phyloP scores from a whole-genome alignment of 2,113 vertebrate genomes.

The Aspiorhynchus laticeps region DNA sequence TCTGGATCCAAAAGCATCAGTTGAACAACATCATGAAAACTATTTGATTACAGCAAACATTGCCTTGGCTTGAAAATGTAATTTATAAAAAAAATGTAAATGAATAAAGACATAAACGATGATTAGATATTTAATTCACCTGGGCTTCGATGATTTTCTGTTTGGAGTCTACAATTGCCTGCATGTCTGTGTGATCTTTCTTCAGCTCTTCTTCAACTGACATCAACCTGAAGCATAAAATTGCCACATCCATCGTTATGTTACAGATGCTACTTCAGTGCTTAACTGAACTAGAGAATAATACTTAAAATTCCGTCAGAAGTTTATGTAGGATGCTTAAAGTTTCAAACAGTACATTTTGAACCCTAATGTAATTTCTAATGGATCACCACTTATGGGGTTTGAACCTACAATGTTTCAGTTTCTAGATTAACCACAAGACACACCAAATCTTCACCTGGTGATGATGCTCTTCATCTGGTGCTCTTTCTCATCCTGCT shows the following conservation, averaged over 20 bases:
- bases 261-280: background rate
- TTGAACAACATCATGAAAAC: background rate
- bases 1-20: background rate
- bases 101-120: background rate
- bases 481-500: constrained; percentile 97
- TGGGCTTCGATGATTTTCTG: constrained; percentile 99
- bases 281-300: background rate
- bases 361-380: background rate
- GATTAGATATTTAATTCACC: constrained; percentile 70
- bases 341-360: background rate
- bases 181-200: constrained; percentile 98
- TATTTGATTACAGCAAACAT: background rate
- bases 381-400: background rate
- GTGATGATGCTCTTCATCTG: constrained; percentile 99
- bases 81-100: too few species aligned
- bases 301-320: background rate
- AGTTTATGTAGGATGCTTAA: background rate
- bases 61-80: background rate
- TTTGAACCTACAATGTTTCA: background rate
- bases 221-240: constrained; percentile 83
- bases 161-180: constrained; percentile 95
- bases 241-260: background rate
- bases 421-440: background rate
- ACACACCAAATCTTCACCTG: constrained; percentile 75
- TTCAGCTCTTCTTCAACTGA: constrained; percentile 97